phyloP scores from a whole-genome alignment of 2,113 vertebrate genomes.

The Tricholaema leucomelas region DNA sequence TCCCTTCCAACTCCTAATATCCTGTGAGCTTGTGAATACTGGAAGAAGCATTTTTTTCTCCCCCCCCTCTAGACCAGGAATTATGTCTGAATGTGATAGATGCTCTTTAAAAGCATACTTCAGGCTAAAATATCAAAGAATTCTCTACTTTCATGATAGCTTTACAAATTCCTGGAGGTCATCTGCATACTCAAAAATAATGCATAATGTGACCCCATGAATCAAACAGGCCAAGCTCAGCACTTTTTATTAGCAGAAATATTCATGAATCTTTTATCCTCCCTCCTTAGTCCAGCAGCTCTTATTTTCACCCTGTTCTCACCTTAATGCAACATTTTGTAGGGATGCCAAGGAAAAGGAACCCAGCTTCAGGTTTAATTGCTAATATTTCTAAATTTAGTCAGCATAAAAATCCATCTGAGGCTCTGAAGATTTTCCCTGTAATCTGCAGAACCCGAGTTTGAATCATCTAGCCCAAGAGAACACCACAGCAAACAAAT shows the following conservation, averaged over 20 bases:
- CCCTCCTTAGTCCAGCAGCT: slow-evolving; percentile 46
- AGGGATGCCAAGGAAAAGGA: slow-evolving; percentile 68
- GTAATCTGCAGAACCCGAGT: slow-evolving; percentile 60
- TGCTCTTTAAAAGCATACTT: slow-evolving; percentile 29
- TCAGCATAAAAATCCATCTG: slow-evolving; percentile 54
- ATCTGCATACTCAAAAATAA: slow-evolving; percentile 66
- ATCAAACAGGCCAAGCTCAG: slow-evolving; percentile 68
- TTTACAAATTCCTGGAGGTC: slow-evolving; percentile 68
- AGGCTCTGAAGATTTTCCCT: slow-evolving; percentile 42
- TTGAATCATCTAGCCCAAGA: slow-evolving; percentile 64
- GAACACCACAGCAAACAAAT: slow-evolving; percentile 70
- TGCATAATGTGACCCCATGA: slow-evolving; percentile 52
- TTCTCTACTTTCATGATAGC: slow-evolving; percentile 40
- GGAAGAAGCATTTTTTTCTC: background rate
- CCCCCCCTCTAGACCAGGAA: background rate
- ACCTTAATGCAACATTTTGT: slow-evolving; percentile 70
- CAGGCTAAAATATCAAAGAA: slow-evolving; percentile 26
- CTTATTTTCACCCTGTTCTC: slow-evolving; percentile 58
- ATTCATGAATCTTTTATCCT: slow-evolving; percentile 72
- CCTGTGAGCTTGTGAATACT: too few species aligned
- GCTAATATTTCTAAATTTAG: slow-evolving; percentile 77
- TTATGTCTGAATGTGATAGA: background rate
- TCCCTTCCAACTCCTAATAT: too few species aligned
- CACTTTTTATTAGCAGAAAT: slow-evolving; percentile 68
- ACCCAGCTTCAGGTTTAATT: slow-evolving; percentile 54